A percentile compares a stretch with the other conserved stretches of the same genome.
phyloP scores from a whole-genome alignment of 2,113 vertebrate genomes.

The Sorex araneus region DNA sequence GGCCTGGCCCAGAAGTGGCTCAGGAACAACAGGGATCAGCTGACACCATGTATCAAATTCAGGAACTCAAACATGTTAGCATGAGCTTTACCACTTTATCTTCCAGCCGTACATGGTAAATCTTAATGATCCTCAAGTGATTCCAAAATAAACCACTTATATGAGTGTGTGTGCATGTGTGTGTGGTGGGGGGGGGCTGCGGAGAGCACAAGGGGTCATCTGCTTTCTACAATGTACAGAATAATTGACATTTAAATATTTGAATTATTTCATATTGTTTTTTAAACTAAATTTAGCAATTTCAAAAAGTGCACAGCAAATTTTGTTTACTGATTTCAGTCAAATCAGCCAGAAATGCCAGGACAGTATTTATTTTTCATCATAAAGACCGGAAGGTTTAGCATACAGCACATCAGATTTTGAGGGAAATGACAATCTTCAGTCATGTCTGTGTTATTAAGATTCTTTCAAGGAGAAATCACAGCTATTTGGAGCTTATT shows the following conservation, averaged over 20 bases:
- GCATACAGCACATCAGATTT: not conserved
- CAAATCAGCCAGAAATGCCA: slow-evolving; percentile 7
- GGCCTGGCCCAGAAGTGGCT: too few species aligned
- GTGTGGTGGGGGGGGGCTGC: too few species aligned
- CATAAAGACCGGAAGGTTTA: not conserved
- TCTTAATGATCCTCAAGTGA: too few species aligned
- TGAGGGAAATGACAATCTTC: slow-evolving; percentile 22
- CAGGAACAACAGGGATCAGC: too few species aligned
- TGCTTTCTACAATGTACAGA: not conserved
- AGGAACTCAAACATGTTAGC: too few species aligned
- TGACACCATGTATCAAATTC: too few species aligned
- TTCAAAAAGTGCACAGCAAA: slow-evolving; percentile 1
- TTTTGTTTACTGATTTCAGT: not conserved
- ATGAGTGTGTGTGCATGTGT: too few species aligned
- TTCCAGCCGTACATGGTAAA: too few species aligned
- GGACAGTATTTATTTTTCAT: not conserved
- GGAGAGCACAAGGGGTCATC: too few species aligned
- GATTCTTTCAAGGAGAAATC: slow-evolving; percentile 57
- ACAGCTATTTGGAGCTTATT: slow-evolving; percentile 29
- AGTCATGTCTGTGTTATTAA: not conserved
- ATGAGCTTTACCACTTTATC: too few species aligned
- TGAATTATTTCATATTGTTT: too few species aligned
- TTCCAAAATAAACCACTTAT: too few species aligned
- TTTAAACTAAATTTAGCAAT: not conserved
- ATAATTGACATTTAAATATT: not conserved